Percentiles rank a stretch among this genome's conserved stretches.
Evolutionary conservation across 1,140 invertebrate genomes (phyloP).

Genomic region (Thereuonema tuberculata): DNA sequence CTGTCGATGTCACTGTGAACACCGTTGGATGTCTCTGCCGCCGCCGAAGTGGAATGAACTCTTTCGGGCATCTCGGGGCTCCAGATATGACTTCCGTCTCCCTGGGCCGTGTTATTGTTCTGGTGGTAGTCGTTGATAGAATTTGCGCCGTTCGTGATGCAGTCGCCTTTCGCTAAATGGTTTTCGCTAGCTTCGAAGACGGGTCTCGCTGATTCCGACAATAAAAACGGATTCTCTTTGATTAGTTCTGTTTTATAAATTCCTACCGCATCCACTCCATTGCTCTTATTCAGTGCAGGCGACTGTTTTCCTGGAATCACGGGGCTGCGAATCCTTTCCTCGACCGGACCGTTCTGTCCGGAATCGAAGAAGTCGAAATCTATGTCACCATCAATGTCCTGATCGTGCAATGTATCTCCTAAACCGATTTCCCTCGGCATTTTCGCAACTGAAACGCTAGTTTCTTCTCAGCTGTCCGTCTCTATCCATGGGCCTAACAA

Average conservation of each 20-base stretch:
- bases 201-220: neutral
- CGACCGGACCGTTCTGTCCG: neutral
- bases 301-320: neutral
- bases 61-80: neutral
- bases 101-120: neutral
- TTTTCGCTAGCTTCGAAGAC: too few species aligned
- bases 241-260: neutral
- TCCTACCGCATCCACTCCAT: too few species aligned
- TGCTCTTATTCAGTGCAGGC: neutral
- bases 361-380: constrained; percentile 12
- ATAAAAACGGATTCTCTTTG: neutral
- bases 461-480: too few species aligned
- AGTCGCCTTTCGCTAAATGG: neutral
- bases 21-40: neutral
- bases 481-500: too few species aligned
- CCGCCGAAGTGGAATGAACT: neutral
- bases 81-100: neutral
- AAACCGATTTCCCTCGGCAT: constrained; percentile 11
- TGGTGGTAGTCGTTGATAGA: neutral
- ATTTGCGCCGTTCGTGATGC: neutral
- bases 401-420: neutral
- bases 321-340: neutral
- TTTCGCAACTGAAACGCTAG: too few species aligned
- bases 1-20: neutral
- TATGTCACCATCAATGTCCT: constrained; percentile 9